Base-by-base conservation (phyloP, 2,113 vertebrate genomes). In the Pagrus major region DNA sequence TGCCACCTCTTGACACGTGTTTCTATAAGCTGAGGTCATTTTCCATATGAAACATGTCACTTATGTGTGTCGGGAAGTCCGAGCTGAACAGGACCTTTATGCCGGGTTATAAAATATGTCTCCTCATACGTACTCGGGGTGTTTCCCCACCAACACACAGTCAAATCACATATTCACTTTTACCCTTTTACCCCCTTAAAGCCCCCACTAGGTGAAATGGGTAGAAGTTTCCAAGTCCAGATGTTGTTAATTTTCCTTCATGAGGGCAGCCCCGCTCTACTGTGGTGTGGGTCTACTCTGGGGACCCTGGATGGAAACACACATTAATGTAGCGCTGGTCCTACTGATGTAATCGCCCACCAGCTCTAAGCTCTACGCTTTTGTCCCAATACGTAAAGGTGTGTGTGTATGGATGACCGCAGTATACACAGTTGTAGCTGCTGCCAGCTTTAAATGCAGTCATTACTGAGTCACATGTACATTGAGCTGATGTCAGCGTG, bases 181-280 rank as follows among this genome's bases (percentile, higher is more conserved):
- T 46, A 81, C 61, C 58, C 52, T 54, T 63, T 80, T 41, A 52
- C 65, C 73, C 79, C 51, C 27, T 59, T 42, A 73, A 59, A 76
- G 60, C 56, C 71, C 41, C 73, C 42, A 15, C 47, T 70, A 59
- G 68, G 46, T 80, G 37, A 88, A 81, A 75, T 61, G 66, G 74
- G 79, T 86, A 41, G n/a, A 69, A 52, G 68, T 91, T 89, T 90
- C 87, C 84, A 71, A 31, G 2, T 81, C 80, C 88, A 92, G 73
- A 89, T 90, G 90, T 87, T 91, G 80, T 81, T 90, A 3, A 90
- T 89, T 89, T 87, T 87, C n/a, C 85, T 67, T 37, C 5, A 12
- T 29, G 33, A 60, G 81, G 74, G 67, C 47, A 71, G 72, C 58
- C 23, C 52, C 54, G 63, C 54, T 55, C 27, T 29, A 4, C 69